Evolutionary conservation across 2,113 vertebrate species (phyloP).

Genomic region (Solea solea): DNA sequence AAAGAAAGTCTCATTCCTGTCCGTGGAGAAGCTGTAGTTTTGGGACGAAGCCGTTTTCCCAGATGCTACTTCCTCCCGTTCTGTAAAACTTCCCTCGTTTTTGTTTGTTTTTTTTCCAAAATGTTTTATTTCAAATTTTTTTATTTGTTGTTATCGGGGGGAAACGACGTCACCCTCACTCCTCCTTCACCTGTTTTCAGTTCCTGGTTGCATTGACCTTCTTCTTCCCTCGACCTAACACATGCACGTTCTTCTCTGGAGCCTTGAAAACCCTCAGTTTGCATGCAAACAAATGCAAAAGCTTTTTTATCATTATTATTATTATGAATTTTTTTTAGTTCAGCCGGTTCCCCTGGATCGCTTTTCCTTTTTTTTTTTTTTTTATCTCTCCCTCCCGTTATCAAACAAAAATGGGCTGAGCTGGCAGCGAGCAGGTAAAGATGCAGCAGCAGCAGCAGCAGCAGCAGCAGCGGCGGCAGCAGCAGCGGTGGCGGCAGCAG

Average conservation of each 20-base stretch:
- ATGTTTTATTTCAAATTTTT: slow-evolving; percentile 27
- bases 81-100: slow-evolving; percentile 83
- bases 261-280: slow-evolving; percentile 98
- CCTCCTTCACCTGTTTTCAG: slow-evolving; percentile 83
- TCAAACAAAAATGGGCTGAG: slow-evolving; percentile 69
- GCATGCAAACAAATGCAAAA: slow-evolving; percentile 95
- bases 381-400: slow-evolving; percentile 75
- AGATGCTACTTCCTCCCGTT: slow-evolving; percentile 85
- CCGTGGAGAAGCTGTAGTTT: slow-evolving; percentile 80
- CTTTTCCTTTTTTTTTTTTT: slow-evolving; percentile 71
- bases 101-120: slow-evolving; percentile 67
- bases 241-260: slow-evolving; percentile 98
- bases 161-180: slow-evolving; percentile 78
- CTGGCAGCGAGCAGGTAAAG: slow-evolving; percentile 72
- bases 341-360: slow-evolving; percentile 82
- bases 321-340: slow-evolving; percentile 72
- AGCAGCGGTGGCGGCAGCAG: slow-evolving; percentile 72
- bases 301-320: slow-evolving; percentile 59
- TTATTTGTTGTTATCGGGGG: slow-evolving; percentile 34
- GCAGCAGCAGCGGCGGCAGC: slow-evolving; percentile 81
- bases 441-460: slow-evolving; percentile 71
- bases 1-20: slow-evolving; percentile 81
- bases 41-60: slow-evolving; percentile 83
- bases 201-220: slow-evolving; percentile 95
- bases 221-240: slow-evolving; percentile 90